Conservation (phyloP, 2,888 invertebrate genomes). For the Abscondita cerata region DNA sequence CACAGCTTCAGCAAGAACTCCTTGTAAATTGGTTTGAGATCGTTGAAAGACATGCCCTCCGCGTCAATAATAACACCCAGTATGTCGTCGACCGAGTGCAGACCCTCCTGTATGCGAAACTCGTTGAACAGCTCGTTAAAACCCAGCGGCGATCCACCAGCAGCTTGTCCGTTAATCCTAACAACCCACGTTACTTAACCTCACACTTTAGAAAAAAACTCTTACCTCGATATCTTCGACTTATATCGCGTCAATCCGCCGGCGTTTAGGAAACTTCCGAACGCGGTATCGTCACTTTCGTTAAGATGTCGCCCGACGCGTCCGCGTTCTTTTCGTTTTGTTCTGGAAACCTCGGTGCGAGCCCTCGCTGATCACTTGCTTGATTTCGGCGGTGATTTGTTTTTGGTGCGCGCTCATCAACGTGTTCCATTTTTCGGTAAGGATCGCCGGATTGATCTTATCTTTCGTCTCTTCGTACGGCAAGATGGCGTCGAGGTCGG, state of each 20-base stretch:
- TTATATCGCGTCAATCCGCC: constrained; percentile 79
- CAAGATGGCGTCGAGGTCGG: constrained; percentile 55
- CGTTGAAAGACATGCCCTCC: constrained; percentile 93
- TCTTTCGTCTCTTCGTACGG: constrained; percentile 60
- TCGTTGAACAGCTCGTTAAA: constrained; percentile 89
- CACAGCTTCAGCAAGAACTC: constrained; percentile 88
- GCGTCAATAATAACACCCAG: constrained; percentile 88
- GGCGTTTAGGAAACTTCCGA: constrained; percentile 84
- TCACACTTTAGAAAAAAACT: constrained; percentile 18
- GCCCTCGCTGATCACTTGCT: constrained; percentile 56
- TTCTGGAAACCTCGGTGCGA: constrained; percentile 58
- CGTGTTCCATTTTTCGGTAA: constrained; percentile 62
- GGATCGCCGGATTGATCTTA: constrained; percentile 64
- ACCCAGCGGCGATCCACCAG: constrained; percentile 81
- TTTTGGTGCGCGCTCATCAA: constrained; percentile 60
- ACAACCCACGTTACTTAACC: constrained; percentile 49
- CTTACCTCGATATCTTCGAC: constrained; percentile 71
- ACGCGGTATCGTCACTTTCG: constrained; percentile 85
- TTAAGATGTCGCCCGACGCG: constrained; percentile 80
- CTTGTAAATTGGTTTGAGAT: constrained; percentile 89
- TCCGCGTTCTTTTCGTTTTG: constrained; percentile 55
- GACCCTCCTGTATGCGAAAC: constrained; percentile 85
- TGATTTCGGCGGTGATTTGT: constrained; percentile 59
- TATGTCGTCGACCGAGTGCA: constrained; percentile 87
- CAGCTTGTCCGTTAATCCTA: constrained; percentile 69